Conservation (phyloP, 2,888 invertebrate species). For the Drosophila monieri region DNA sequence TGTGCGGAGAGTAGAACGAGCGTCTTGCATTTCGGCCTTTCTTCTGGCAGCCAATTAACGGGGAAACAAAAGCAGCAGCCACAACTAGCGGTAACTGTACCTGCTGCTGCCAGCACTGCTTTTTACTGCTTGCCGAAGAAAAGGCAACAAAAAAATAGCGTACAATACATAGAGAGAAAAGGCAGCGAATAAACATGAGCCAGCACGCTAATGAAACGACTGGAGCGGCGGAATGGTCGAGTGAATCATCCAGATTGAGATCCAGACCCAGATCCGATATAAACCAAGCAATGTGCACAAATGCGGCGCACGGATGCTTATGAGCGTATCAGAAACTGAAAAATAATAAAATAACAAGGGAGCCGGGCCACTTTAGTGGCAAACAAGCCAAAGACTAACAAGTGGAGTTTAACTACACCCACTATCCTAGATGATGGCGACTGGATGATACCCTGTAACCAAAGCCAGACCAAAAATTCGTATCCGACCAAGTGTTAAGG, state of each 20-base stretch:
- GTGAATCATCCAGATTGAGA: conserved; percentile 40
- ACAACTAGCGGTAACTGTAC: conserved; percentile 35
- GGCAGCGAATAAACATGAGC: conserved; percentile 27
- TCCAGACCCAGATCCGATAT: conserved; percentile 12
- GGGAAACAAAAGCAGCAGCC: conserved; percentile 22
- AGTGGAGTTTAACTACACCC: conserved; percentile 9
- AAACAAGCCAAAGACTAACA: conserved; percentile 12
- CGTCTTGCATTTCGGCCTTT: conserved; percentile 33
- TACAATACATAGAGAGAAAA: background rate
- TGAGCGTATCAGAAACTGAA: conserved; percentile 18
- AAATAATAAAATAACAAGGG: conserved; percentile 18
- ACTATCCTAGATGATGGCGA: background rate
- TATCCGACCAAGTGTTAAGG: too few species aligned
- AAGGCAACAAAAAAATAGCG: background rate
- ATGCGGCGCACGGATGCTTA: conserved; percentile 36
- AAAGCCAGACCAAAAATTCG: too few species aligned
- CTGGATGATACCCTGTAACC: conserved; percentile 7
- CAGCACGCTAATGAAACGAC: conserved; percentile 31
- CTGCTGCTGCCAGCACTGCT: conserved; percentile 17
- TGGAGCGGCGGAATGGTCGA: background rate
- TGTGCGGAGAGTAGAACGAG: conserved; percentile 13
- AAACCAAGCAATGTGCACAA: conserved; percentile 24
- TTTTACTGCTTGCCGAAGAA: conserved; percentile 25
- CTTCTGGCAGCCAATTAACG: conserved; percentile 42
- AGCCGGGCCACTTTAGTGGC: conserved; percentile 7